Conservation (phyloP, 2,113 vertebrate species). For the Gymnobelideus leadbeateri region DNA sequence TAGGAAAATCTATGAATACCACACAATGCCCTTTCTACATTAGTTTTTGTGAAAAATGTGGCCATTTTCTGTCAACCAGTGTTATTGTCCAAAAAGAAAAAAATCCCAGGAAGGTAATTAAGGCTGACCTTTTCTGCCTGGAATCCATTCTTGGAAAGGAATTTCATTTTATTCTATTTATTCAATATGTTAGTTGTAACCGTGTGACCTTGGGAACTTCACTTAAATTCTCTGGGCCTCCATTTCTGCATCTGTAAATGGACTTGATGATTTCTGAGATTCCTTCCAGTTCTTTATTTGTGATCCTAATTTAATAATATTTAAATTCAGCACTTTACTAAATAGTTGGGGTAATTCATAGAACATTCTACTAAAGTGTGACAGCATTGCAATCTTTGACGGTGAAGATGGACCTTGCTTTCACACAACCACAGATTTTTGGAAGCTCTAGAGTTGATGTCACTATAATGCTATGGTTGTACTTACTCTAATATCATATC, state of each 20-base stretch:
- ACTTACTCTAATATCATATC: not conserved
- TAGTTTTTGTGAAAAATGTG: not conserved
- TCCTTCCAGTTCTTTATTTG: not conserved
- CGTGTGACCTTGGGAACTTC: not conserved
- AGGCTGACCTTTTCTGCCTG: not conserved
- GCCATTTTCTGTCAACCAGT: not conserved
- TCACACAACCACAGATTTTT: not conserved
- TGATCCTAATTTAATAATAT: not conserved
- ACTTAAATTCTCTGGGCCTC: not conserved
- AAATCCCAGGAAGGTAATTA: not conserved
- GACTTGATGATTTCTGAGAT: not conserved
- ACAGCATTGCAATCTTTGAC: not conserved
- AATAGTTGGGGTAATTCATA: not conserved
- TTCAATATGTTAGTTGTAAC: not conserved
- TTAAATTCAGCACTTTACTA: not conserved
- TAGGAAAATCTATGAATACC: slow-evolving; percentile 15
- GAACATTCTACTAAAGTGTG: not conserved
- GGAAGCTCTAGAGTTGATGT: not conserved
- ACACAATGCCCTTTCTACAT: not conserved
- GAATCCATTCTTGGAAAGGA: not conserved
- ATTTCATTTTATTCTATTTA: not conserved
- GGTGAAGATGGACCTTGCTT: not conserved
- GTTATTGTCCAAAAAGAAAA: slow-evolving; percentile 10
- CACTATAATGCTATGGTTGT: not conserved
- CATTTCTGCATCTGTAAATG: not conserved